A percentile compares a stretch with the other conserved stretches of the same genome.
phyloP scores from a whole-genome alignment of 2,113 vertebrate species.

The Pterocles orientalis region DNA sequence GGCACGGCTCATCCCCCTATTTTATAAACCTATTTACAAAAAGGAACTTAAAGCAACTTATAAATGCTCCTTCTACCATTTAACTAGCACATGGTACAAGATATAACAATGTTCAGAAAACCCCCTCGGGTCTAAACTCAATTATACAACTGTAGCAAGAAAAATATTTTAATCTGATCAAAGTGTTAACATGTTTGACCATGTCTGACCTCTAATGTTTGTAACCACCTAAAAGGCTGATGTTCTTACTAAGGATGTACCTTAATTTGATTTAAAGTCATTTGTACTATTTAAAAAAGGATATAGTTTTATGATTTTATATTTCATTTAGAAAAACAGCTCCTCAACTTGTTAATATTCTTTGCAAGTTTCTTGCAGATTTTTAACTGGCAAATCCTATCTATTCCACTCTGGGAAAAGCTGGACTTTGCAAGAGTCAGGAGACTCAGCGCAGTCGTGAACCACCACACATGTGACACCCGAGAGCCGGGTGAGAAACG shows the following conservation, averaged over 20 bases:
- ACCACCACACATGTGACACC: fast-evolving
- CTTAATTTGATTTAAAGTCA: constrained; percentile 72
- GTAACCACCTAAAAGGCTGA: constrained; percentile 72
- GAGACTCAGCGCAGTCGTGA: background rate
- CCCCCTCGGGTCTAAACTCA: constrained; percentile 68
- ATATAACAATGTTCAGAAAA: constrained; percentile 74
- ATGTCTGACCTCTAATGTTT: constrained; percentile 71
- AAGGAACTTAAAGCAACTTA: constrained; percentile 46
- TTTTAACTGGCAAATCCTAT: background rate
- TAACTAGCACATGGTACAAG: constrained; percentile 62
- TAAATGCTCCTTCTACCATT: constrained; percentile 41
- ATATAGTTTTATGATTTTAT: constrained; percentile 65
- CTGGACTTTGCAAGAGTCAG: background rate
- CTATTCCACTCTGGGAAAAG: background rate
- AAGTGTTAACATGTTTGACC: constrained; percentile 76
- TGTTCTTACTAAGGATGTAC: constrained; percentile 50
- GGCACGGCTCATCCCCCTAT: background rate
- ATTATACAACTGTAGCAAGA: constrained; percentile 71
- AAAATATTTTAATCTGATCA: constrained; percentile 74
- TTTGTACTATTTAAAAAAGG: constrained; percentile 72
- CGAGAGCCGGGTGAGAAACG: background rate
- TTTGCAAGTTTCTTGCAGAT: constrained; percentile 16
- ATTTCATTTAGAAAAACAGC: constrained; percentile 45
- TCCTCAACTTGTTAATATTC: background rate
- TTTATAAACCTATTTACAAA: constrained; percentile 26